Base-by-base conservation (phyloP, 2,888 invertebrate genomes). In the Agrotis puta region DNA sequence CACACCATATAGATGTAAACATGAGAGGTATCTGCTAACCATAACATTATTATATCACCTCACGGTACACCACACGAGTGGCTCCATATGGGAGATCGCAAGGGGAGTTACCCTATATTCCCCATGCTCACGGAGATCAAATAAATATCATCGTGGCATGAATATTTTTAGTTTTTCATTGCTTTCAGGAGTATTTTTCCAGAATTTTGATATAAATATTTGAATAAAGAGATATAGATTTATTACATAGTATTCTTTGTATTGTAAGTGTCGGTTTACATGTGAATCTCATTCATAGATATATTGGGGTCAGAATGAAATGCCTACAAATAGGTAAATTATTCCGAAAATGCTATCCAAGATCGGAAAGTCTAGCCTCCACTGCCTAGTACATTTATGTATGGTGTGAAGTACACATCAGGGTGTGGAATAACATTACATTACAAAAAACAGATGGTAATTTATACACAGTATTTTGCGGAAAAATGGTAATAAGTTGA, bases 61-160 rank as follows among this genome's bases (percentile, higher is more conserved):
- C 54, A 77, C 33, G 70, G 47, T 18, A 58, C 57, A 58, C 33
- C 51, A 45, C 64, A 58, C 65, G 20, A 24, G 24, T 33, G 13
- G 20, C n/a, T 22, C n/a, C 39, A 11, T 67, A 39, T 0, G 3
- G 27, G 43, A 39, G 24, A 2, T 2, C 14, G 14, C 13, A 43
- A 51, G 56, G 43, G 58, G 56, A 63, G 51, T 13, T 66, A 14
- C 68, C 61, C 50, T 56, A 14, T 53, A 22, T n/a, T 50, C 54
- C 54, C 45, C 74, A 45, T 27, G 58, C 61, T 64, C 80, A 68
- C 50, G 64, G n/a, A 74, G 67, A 85, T 83, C 70, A 70, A 73
- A 81, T 84, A 83, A 85, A 83, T 83, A 85, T 70, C 70, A 69
- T 50, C 45, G 48, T 18, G 56, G 53, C 53, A 67, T 80, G 81